Evolutionary conservation across 2,797 vertebrate genomes (phyloP).

Genomic region (Mormyrops boulengeri): DNA sequence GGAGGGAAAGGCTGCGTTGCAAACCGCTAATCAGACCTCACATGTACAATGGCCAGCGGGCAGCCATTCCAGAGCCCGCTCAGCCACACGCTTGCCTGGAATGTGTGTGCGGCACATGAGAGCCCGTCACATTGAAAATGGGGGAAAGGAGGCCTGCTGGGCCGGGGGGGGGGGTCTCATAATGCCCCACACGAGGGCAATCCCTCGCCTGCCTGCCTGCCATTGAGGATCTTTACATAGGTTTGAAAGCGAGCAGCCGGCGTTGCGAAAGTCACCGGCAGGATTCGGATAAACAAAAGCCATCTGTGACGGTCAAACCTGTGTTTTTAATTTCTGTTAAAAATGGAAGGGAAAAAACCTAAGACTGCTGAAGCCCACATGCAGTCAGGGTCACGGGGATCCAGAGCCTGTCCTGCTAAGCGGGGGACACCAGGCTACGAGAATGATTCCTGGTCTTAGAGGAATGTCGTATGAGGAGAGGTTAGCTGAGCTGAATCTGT

Average conservation of each 20-base stretch:
- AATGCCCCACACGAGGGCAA: not conserved
- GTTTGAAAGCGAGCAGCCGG: not conserved
- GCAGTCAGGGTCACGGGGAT: not conserved
- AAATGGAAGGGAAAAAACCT: not conserved
- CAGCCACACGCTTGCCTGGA: not conserved
- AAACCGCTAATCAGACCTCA: conserved; percentile 7
- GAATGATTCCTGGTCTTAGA: no score
- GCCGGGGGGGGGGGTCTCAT: not conserved
- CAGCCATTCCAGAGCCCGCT: conserved; percentile 40
- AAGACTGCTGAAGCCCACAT: not conserved
- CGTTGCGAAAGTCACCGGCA: not conserved
- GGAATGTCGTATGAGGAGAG: no score
- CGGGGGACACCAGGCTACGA: not conserved
- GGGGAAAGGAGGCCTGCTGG: not conserved
- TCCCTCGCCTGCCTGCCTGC: not conserved
- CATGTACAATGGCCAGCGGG: conserved; percentile 12
- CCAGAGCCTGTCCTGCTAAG: not conserved
- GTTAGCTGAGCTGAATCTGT: no score
- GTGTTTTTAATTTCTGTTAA: not conserved
- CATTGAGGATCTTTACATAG: not conserved
- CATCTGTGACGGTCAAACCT: not conserved
- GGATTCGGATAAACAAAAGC: not conserved
- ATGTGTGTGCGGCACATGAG: not conserved
- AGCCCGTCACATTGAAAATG: conserved; percentile 4
- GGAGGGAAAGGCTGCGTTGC: not conserved